These are phyloP conservation scores for Tiliacea citrago DNA, from an alignment of 2,888 invertebrate genomes.

Conservation along the genomic window DNA sequence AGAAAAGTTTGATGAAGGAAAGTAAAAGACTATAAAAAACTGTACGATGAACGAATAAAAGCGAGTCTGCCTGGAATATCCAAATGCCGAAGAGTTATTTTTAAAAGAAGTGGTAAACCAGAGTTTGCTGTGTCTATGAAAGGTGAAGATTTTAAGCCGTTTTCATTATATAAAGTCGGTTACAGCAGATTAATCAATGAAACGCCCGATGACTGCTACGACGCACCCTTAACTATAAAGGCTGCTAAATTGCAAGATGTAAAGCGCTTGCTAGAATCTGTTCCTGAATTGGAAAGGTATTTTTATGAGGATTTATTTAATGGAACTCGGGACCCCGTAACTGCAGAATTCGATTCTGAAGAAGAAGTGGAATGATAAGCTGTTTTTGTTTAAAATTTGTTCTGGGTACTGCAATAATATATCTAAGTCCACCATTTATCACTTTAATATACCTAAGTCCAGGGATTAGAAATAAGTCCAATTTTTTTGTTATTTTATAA, in stretches of 20 bases:
- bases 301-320: conserved; percentile 39
- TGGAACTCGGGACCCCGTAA: conserved; percentile 11
- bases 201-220: conserved; percentile 22
- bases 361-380: conserved; percentile 21
- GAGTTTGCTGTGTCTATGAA: conserved; percentile 20
- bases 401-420: conserved; percentile 19
- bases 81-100: not conserved
- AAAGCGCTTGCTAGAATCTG: conserved; percentile 27
- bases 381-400: conserved; percentile 1
- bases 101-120: conserved; percentile 4
- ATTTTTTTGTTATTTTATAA: not conserved
- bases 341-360: conserved; percentile 7
- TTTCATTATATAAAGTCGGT: conserved; percentile 32
- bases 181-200: conserved; percentile 28
- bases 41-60: conserved; percentile 1
- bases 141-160: conserved; percentile 25
- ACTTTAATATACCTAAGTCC: not conserved
- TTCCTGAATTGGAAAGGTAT: conserved; percentile 34
- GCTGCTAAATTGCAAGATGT: conserved; percentile 33
- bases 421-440: conserved; percentile 82
- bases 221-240: conserved; percentile 28
- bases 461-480: conserved; percentile 4
- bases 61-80: not conserved
- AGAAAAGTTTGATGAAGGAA: conserved; percentile 21
- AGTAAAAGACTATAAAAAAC: conserved; percentile 7